Evolutionary conservation across 2,797 vertebrate genomes (phyloP).

Genomic region (Poeciliopsis paucimaculata): DNA sequence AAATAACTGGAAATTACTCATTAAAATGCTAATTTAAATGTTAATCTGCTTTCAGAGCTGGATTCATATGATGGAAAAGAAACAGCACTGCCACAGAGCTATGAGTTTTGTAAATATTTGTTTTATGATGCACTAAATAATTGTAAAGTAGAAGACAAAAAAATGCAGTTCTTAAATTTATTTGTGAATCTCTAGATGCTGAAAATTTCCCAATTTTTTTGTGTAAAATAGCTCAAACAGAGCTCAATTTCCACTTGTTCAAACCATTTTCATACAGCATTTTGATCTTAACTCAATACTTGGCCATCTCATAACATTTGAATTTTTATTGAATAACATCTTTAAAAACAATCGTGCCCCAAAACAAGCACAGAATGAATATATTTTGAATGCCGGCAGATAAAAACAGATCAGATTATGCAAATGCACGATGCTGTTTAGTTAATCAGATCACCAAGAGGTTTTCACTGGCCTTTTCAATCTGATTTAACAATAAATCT

Average conservation of each 20-base stretch:
- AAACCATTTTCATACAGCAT: neutral
- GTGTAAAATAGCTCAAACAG: neutral
- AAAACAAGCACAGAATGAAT: neutral
- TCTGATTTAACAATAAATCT: slow-evolving; percentile 10
- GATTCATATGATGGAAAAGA: neutral
- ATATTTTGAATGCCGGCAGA: slow-evolving; percentile 15
- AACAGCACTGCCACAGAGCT: neutral
- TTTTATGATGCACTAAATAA: neutral
- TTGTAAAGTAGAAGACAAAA: neutral
- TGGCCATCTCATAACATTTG: neutral
- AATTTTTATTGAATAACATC: neutral
- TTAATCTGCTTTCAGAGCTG: neutral
- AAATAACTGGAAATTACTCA: neutral
- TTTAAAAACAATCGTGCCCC: neutral
- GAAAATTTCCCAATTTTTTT: neutral
- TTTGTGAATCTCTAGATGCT: neutral
- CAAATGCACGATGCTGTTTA: neutral
- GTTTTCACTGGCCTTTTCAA: slow-evolving; percentile 4
- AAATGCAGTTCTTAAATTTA: neutral
- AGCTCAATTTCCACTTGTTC: neutral
- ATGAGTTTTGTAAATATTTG: neutral
- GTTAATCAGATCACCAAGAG: slow-evolving; percentile 5
- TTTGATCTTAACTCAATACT: neutral
- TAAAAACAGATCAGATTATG: slow-evolving; percentile 23
- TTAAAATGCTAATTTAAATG: neutral